Evolutionary conservation across 1,140 invertebrate species (phyloP), one percentile per base, ranked within the genome.

Genomic region (Caerostris extrusa): DNA sequence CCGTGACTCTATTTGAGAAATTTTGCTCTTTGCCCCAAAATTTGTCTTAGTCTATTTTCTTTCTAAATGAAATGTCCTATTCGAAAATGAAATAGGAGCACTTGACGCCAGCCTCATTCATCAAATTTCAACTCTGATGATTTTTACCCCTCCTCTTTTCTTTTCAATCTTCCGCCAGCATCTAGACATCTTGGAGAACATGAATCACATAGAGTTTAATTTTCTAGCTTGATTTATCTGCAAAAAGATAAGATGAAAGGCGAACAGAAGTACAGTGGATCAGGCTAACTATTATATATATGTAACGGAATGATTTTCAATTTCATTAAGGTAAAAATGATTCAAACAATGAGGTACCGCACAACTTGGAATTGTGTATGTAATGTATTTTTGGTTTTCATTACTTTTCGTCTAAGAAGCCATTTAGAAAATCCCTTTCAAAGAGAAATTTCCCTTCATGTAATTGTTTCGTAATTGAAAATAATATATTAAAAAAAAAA

Each of bases 51-150:
- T 71, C 61, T 93, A 86, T 93, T 87, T 87, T 87, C 64, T 71
- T 93, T 93, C 85, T 93, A 93, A 93, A 93, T 93, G 91, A 93
- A 93, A 87, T 87, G 83, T 87, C 91, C 67, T 93, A 93, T 93
- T 93, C 83, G 91, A 93, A 87, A 92, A 92, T 92, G 91, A 92
- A 92, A 92, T 92, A 58, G 91, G 82, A 92, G 57, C 91, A 71
- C 83, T 93, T 93, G 91, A 87, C 83, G 82, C 82, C 55, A 14
- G 19, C 50, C 55, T 86, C 91, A 93, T 93, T 93, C 85, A 61
- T 93, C 91, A 93, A 93, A 93, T 93, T 87, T 92, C 34, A 91
- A 82, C 77, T 91, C 50, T 91, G 86, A 56, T 85, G 85, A 64
- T 61, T 64, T 64, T 87, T 87, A 69, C 55, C 81, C 69, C 58